Conservation (phyloP, 2,888 invertebrate genomes). For the Tanypteryx hageni region DNA sequence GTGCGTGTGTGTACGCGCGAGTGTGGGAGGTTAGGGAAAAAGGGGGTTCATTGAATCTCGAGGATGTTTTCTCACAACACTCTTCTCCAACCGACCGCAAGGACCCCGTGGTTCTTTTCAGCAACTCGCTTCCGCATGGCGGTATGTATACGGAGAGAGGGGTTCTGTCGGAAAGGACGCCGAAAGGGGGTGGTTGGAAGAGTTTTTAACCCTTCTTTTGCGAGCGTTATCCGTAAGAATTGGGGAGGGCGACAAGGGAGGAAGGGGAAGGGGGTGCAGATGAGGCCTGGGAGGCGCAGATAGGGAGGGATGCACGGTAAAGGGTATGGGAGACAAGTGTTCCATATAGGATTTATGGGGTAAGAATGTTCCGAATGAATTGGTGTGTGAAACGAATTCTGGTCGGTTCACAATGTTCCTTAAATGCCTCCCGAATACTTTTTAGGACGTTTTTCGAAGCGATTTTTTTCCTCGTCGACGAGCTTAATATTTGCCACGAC, state of each 20-base stretch:
- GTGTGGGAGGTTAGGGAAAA: background rate
- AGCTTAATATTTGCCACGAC: conserved; percentile 9
- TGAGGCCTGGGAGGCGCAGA: background rate
- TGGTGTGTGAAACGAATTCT: conserved; percentile 24
- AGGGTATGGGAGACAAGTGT: background rate
- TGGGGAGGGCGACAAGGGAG: background rate
- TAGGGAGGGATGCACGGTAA: background rate
- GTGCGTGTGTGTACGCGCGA: background rate
- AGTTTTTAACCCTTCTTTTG: background rate
- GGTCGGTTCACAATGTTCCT: background rate
- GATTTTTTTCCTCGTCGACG: background rate
- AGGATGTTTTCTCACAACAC: background rate
- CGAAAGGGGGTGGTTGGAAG: too few species aligned
- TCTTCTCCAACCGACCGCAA: background rate
- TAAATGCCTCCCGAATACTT: background rate
- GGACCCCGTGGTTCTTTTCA: background rate
- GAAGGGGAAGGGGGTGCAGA: too few species aligned
- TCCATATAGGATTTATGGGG: background rate
- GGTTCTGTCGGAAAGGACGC: too few species aligned
- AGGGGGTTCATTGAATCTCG: conserved; percentile 18
- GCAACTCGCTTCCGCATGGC: background rate
- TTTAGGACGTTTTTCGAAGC: background rate
- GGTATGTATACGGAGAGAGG: background rate
- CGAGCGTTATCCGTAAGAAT: background rate
- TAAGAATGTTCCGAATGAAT: background rate